Evolutionary conservation across 2,797 vertebrate species (phyloP).

Genomic region (Hyperoplus immaculatus): DNA sequence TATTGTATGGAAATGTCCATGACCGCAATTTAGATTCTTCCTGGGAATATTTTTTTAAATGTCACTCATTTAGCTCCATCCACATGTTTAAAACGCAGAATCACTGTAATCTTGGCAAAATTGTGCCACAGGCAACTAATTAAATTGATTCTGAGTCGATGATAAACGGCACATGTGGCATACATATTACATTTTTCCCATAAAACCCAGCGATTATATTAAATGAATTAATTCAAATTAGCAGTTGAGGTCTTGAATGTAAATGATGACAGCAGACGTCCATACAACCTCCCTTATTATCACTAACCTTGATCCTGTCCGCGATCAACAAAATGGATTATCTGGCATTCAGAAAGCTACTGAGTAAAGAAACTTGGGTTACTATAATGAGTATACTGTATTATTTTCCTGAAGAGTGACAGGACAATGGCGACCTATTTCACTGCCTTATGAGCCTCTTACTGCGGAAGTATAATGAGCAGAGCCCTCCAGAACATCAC

Average conservation of each 20-base stretch:
- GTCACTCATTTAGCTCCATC: conserved; percentile 16
- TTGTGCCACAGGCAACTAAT: conserved; percentile 30
- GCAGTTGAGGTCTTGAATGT: background rate
- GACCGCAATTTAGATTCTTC: conserved; percentile 12
- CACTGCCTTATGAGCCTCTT: background rate
- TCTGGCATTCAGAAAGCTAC: background rate
- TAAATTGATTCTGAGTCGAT: conserved; percentile 20
- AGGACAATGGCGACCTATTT: background rate
- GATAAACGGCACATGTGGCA: background rate
- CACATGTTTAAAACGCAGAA: conserved; percentile 26
- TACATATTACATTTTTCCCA: conserved; percentile 1
- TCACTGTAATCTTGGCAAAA: conserved; percentile 31
- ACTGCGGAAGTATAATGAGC: background rate
- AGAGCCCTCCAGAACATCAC: conserved; percentile 3
- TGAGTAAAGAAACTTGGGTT: background rate
- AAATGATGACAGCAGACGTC: background rate
- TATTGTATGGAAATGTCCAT: conserved; percentile 15
- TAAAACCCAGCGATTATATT: background rate
- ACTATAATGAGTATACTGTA: no score
- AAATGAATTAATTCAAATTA: conserved; percentile 7
- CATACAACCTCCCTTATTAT: background rate
- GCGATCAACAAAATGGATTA: background rate
- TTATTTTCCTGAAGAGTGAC: background rate
- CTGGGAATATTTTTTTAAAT: background rate
- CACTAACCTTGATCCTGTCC: background rate